These are phyloP conservation scores for Drosophila arizonae DNA, from an alignment of 1,140 invertebrate species.

Conservation along the genomic window DNA sequence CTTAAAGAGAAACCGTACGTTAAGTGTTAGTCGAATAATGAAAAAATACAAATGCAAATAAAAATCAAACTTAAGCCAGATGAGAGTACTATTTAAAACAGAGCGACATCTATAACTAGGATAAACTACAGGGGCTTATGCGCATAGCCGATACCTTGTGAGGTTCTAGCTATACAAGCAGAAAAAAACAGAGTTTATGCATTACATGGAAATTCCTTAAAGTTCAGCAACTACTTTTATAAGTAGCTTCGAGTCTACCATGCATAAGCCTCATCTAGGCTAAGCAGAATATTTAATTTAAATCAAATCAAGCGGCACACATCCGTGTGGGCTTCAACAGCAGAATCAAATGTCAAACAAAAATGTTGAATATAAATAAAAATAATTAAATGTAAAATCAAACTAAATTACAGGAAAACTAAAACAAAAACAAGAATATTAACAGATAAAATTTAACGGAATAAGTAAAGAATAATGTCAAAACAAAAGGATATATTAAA, in stretches of 20 bases:
- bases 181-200: not conserved
- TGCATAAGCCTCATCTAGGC: constrained; percentile 29
- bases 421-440: constrained; percentile 29
- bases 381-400: constrained; percentile 76
- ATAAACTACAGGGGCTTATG: constrained; percentile 34
- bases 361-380: constrained; percentile 39
- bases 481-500: constrained; percentile 43
- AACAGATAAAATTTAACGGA: constrained; percentile 7
- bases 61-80: not conserved
- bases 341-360: constrained; percentile 28
- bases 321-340: constrained; percentile 65
- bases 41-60: constrained; percentile 22
- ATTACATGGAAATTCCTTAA: constrained; percentile 8
- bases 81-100: constrained; percentile 5
- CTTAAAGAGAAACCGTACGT: constrained; percentile 49
- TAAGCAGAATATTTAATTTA: constrained; percentile 17
- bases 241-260: constrained; percentile 14
- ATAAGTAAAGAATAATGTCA: constrained; percentile 14
- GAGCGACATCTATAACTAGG: constrained; percentile 45
- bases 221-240: constrained; percentile 9
- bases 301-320: constrained; percentile 12
- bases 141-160: constrained; percentile 6
- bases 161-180: not conserved
- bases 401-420: constrained; percentile 74
- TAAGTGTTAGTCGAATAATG: constrained; percentile 60